Evolutionary conservation across 2,888 invertebrate species (phyloP).

Genomic region (Xanthia icteritia): DNA sequence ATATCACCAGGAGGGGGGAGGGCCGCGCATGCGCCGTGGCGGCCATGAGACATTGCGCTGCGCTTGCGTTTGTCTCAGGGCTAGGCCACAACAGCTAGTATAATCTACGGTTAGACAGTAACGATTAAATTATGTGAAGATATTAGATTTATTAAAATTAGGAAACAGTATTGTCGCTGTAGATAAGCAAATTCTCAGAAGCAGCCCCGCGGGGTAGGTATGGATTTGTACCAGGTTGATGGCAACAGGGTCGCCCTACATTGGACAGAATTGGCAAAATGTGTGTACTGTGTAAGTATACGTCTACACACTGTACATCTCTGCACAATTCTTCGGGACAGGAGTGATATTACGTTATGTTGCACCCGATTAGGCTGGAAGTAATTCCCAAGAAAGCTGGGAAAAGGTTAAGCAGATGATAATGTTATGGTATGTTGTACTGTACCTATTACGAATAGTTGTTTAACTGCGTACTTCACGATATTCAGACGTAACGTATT

Average conservation of each 20-base stretch:
- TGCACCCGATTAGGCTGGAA: background rate
- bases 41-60: slow-evolving; percentile 91
- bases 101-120: slow-evolving; percentile 26
- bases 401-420: background rate
- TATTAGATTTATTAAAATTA: background rate
- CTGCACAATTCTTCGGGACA: background rate
- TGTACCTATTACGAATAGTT: background rate
- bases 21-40: slow-evolving; percentile 95
- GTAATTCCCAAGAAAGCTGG: background rate
- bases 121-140: background rate
- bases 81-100: slow-evolving; percentile 46
- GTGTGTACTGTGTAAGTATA: background rate
- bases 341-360: background rate
- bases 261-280: background rate
- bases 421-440: background rate
- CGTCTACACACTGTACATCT: background rate
- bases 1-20: slow-evolving; percentile 93
- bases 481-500: background rate
- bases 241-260: background rate
- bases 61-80: slow-evolving; percentile 93
- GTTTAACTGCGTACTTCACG: background rate
- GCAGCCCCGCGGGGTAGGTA: background rate
- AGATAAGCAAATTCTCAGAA: background rate
- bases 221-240: background rate
- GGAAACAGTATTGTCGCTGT: background rate